Conservation (phyloP, 2,797 vertebrate genomes). For the Sparus aurata region DNA sequence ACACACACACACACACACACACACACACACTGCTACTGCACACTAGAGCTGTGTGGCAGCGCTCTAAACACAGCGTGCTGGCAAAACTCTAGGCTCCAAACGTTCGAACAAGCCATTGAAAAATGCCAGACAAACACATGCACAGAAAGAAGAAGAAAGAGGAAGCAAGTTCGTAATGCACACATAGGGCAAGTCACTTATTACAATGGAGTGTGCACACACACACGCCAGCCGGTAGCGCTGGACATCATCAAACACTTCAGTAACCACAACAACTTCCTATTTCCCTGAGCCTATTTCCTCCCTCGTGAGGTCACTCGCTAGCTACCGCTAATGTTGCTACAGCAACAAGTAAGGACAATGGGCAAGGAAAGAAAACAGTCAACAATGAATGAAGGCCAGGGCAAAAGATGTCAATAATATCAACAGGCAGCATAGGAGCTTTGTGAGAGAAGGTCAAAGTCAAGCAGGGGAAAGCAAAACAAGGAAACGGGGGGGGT, state of each 20-base stretch:
- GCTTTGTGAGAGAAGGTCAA: constrained; percentile 10
- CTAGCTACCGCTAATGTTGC: constrained; percentile 50
- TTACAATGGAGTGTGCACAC: constrained; percentile 18
- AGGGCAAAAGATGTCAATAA: constrained; percentile 6
- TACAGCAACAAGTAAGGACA: constrained; percentile 46
- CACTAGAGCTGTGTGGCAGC: constrained; percentile 39
- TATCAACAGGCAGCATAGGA: neutral
- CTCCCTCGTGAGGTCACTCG: constrained; percentile 67
- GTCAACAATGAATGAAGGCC: constrained; percentile 29
- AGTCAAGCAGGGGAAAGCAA: neutral
- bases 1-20: neutral
- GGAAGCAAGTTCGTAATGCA: constrained; percentile 46
- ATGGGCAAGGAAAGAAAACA: constrained; percentile 18
- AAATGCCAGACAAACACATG: constrained; percentile 60
- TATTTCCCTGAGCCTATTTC: constrained; percentile 82
- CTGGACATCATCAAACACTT: constrained; percentile 84
- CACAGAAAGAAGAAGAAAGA: constrained; percentile 6
- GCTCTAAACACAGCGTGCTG: constrained; percentile 50
- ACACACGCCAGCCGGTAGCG: constrained; percentile 42
- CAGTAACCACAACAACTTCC: constrained; percentile 88
- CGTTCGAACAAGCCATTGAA: constrained; percentile 57
- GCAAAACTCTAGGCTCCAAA: constrained; percentile 46
- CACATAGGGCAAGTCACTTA: constrained; percentile 3
- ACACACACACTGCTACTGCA: constrained; percentile 24
- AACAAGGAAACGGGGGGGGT: neutral